Percentiles rank a stretch among this genome's conserved stretches.
Conservation (phyloP, 2,797 vertebrate species). For the Acomys russatus region DNA sequence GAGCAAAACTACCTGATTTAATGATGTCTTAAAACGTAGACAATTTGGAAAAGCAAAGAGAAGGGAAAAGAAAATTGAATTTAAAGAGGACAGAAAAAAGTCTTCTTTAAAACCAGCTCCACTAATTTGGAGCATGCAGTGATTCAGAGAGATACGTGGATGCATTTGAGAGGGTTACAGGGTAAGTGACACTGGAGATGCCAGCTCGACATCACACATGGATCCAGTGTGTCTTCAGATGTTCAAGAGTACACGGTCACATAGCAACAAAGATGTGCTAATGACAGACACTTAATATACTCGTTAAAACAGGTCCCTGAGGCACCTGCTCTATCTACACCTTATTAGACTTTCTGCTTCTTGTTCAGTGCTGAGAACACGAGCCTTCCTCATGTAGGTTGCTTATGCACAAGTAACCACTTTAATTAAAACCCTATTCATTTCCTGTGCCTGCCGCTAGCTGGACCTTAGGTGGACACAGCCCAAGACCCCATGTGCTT, state of each 20-base stretch:
- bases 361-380: neutral
- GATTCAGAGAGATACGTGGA: neutral
- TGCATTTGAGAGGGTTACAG: neutral
- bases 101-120: neutral
- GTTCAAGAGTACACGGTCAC: neutral
- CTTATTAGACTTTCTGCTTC: constrained; percentile 26
- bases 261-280: constrained; percentile 49
- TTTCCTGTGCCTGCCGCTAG: neutral
- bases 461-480: neutral
- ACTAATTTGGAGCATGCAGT: neutral
- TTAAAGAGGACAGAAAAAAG: constrained; percentile 10
- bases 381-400: neutral
- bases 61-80: constrained; percentile 28
- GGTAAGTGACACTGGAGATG: neutral
- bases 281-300: constrained; percentile 36
- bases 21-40: neutral
- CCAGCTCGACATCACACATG: neutral
- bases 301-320: constrained; percentile 11
- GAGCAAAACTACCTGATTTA: neutral
- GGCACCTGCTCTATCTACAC: neutral
- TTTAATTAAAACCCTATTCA: neutral
- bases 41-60: neutral
- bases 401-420: neutral
- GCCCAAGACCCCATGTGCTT: neutral
- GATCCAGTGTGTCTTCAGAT: neutral